Percentiles rank a stretch among this genome's conserved stretches.
Evolutionary conservation across 2,113 vertebrate species (phyloP).

Genomic region (Ameiurus melas): DNA sequence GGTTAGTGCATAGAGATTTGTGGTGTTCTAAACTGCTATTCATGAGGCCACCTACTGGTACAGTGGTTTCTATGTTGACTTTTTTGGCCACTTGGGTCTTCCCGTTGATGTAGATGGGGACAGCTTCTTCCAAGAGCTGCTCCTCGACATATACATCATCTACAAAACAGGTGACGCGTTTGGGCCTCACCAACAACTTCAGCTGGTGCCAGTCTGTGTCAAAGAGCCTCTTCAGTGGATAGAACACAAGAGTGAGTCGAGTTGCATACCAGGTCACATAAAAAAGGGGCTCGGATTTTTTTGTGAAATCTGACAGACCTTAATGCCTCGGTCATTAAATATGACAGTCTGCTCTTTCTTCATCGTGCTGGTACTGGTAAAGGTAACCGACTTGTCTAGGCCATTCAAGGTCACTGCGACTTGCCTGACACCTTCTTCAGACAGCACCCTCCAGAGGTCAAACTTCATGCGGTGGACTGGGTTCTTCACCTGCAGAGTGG

Average conservation of each 20-base stretch:
- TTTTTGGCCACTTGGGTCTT: conserved; percentile 63
- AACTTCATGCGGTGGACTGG: conserved; percentile 58
- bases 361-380: conserved; percentile 57
- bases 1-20: not conserved
- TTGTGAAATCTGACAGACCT: conserved; percentile 52
- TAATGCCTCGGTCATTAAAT: conserved; percentile 61
- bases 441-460: conserved; percentile 64
- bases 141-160: conserved; percentile 61
- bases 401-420: conserved; percentile 65
- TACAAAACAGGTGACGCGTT: conserved; percentile 59
- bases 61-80: conserved; percentile 54
- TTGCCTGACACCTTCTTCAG: conserved; percentile 58
- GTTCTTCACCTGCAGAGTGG: conserved; percentile 62
- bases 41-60: conserved; percentile 56
- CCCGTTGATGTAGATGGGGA: conserved; percentile 67
- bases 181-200: conserved; percentile 62
- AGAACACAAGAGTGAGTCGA: not conserved
- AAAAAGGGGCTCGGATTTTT: not conserved
- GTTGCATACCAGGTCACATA: not conserved
- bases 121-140: conserved; percentile 53
- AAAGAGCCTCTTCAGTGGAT: conserved; percentile 59
- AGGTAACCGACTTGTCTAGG: conserved; percentile 58
- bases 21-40: not conserved
- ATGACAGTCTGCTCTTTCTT: conserved; percentile 56
- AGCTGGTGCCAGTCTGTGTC: conserved; percentile 70